Conservation (phyloP, 2,888 invertebrate species). For the Papilio gigon region DNA sequence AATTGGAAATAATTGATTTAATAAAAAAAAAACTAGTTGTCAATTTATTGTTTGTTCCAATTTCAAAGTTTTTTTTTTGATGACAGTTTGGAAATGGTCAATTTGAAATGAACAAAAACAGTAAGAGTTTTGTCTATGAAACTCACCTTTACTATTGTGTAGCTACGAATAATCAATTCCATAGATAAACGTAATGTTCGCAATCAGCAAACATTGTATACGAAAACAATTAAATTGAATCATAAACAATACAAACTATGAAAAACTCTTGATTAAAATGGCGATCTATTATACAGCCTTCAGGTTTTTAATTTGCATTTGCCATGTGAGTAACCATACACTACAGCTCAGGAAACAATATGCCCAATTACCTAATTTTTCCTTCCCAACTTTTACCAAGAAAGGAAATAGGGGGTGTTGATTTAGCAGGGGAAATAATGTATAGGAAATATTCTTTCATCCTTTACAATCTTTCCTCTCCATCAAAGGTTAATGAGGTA, state of each 20-base stretch:
- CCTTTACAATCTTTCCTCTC: no score
- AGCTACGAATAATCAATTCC: not conserved
- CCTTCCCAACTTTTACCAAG: no score
- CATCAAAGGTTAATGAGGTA: no score
- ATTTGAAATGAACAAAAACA: no score
- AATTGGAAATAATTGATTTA: constrained; percentile 3
- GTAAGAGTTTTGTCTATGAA: no score
- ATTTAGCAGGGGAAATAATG: no score
- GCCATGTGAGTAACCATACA: not conserved
- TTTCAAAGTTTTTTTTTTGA: not conserved
- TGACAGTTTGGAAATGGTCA: no score
- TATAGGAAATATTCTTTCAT: no score
- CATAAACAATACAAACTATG: not conserved
- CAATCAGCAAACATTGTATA: not conserved
- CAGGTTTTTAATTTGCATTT: constrained; percentile 7
- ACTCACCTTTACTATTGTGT: no score
- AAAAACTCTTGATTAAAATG: constrained; percentile 10
- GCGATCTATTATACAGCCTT: not conserved
- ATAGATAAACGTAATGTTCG: no score
- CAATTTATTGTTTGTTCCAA: not conserved
- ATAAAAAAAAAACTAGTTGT: constrained; percentile 1
- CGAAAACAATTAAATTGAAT: not conserved
- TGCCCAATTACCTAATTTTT: no score
- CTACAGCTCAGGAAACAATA: not conserved
- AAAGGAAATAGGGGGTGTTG: no score